Evolutionary conservation across 2,113 vertebrate genomes (phyloP).

Genomic region (Lepus timidus): DNA sequence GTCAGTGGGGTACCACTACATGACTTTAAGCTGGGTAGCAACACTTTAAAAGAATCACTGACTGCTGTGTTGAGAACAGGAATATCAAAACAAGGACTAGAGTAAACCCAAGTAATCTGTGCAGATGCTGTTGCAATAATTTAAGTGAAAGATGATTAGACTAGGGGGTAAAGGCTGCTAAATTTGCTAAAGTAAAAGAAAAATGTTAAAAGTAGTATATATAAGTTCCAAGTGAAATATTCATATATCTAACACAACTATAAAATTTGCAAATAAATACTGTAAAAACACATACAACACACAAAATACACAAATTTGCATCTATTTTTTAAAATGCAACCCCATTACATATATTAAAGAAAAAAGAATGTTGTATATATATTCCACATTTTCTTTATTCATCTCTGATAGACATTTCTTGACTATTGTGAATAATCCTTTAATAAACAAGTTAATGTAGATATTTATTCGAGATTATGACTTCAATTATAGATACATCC

Average conservation of each 20-base stretch:
- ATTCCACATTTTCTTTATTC: not conserved
- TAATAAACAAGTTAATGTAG: not conserved
- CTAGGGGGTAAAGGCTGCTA: not conserved
- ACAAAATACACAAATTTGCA: not conserved
- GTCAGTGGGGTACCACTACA: not conserved
- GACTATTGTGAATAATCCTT: not conserved
- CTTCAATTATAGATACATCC: not conserved
- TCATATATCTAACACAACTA: not conserved
- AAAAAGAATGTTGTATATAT: not conserved
- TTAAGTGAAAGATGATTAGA: not conserved
- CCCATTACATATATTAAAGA: not conserved
- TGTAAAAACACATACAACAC: not conserved
- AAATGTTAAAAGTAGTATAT: not conserved
- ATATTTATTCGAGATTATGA: too few relatives aligned
- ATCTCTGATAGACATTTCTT: not conserved
- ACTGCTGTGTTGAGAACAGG: not conserved
- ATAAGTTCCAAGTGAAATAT: slow-evolving; percentile 11
- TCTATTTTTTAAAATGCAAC: not conserved
- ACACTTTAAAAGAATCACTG: not conserved
- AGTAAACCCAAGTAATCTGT: not conserved
- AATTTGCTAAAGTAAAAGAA: not conserved
- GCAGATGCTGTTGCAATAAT: not conserved
- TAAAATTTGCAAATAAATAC: not conserved
- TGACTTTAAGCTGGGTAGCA: not conserved
- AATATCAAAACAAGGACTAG: not conserved